Conservation (phyloP, 2,113 vertebrate genomes). For the Sebastes schlegelii region DNA sequence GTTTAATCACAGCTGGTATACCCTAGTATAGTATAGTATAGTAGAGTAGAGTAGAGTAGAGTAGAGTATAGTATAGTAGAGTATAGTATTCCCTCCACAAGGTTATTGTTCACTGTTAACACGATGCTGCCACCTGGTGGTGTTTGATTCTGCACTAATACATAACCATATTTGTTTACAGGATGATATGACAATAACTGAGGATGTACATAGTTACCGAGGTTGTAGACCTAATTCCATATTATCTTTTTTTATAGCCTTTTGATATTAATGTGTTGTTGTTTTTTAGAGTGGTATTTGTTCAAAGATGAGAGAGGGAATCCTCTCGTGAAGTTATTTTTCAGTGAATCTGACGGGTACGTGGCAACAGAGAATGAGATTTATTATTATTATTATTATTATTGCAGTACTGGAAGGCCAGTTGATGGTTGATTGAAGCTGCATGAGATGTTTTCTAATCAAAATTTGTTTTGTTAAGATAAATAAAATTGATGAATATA, state of each 20-base stretch:
- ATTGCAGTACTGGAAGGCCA: conserved; percentile 42
- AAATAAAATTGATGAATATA: conserved; percentile 35
- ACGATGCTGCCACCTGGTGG: conserved; percentile 69
- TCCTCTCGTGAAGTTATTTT: conserved; percentile 33
- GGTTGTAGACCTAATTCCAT: background rate
- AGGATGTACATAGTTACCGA: conserved; percentile 62
- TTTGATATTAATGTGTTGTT: conserved; percentile 15
- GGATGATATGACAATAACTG: conserved; percentile 5
- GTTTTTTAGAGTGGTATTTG: conserved; percentile 19
- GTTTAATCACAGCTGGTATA: background rate
- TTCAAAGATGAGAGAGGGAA: conserved; percentile 14
- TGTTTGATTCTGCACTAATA: conserved; percentile 1
- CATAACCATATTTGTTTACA: conserved; percentile 26
- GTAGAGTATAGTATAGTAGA: too few species aligned
- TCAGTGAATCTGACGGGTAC: conserved; percentile 37
- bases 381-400: conserved; percentile 1
- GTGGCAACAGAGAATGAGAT: conserved; percentile 13
- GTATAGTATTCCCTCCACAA: background rate
- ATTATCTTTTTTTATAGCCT: conserved; percentile 16
- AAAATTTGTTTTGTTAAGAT: conserved; percentile 23
- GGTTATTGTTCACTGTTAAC: conserved; percentile 16
- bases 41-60: too few species aligned
- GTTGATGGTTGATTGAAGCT: conserved; percentile 31
- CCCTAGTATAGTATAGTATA: too few species aligned
- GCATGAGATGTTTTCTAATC: conserved; percentile 34